Evolutionary conservation across 1,140 invertebrate species (phyloP), one percentile per base, ranked within the genome.

Genomic region (Procambarus clarkii): DNA sequence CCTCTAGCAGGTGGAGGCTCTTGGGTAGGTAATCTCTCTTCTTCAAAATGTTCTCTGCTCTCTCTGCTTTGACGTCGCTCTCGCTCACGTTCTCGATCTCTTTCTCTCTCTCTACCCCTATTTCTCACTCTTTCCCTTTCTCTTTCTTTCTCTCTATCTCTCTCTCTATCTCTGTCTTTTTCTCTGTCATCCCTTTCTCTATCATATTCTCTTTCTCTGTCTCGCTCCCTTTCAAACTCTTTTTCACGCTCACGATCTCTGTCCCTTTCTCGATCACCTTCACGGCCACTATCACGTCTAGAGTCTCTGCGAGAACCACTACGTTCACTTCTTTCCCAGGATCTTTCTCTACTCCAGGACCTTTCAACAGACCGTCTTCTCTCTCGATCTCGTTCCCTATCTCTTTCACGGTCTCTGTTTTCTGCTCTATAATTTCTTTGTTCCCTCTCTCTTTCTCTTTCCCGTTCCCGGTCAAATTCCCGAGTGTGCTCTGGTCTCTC

Each of bases 221-320:
- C 86, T 48, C 86, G 60, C 15, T 88, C 86, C 50, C 78, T 88
- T 8, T 88, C 87, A 34, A 74, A 24, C n/a, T 87, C 86, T 13
- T 46, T 78, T 50, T 87, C 86, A 78, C 86, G 94, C 91, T 94
- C 93, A 54, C 93, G 71, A n/a, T 87, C 93, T 88, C 92, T 34
- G 94, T 94, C 92, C 94, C 95, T 87, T 94, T 94, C 89, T 94
- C 95, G 88, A 94, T 93, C 7, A 94, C 95, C 9, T 94, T 94
- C 88, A 86, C 93, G 54, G 21, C 34, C 86, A 9, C 86, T 64
- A 46, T 88, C 86, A 21, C 78, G n/a, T 9, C 78, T 77, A 34
- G 60, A 46, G 5, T 89, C 87, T 58, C 87, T 71, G 18, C 54
- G 50, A 7, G 34, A 50, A 46, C 48, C 60, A 21, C 77, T 80